Percentiles rank a stretch among this genome's conserved stretches.
phyloP scores from a whole-genome alignment of 37 sponge, comb jelly and placozoan genomes.

The Hexactinellida sp. region DNA sequence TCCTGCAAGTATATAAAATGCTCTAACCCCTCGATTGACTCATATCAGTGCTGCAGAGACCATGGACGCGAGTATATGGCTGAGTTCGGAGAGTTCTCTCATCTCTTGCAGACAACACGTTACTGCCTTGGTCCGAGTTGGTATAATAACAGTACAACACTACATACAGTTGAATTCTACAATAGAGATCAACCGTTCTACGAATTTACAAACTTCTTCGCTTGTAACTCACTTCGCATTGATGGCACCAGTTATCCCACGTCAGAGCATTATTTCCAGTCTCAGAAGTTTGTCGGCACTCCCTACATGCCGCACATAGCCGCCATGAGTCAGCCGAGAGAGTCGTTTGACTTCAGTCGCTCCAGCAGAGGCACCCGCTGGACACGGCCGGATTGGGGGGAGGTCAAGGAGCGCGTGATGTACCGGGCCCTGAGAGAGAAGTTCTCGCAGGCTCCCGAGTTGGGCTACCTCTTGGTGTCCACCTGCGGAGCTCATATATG shows the following conservation, averaged over 20 bases:
- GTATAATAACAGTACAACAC: not conserved
- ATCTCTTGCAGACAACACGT: not conserved
- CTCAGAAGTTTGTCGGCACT: slow-evolving; percentile 10
- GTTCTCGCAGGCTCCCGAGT: not conserved
- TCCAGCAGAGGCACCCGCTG: not conserved
- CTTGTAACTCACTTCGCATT: not conserved
- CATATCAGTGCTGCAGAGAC: not conserved
- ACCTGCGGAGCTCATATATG: not conserved
- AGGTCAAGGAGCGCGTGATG: not conserved
- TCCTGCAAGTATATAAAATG: not conserved
- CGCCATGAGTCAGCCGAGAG: not conserved
- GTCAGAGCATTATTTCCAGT: slow-evolving; percentile 17
- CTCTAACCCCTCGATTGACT: not conserved
- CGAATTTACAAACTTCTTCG: slow-evolving; percentile 3
- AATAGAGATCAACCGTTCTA: slow-evolving; percentile 6
- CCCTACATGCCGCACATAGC: not conserved
- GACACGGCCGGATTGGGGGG: not conserved
- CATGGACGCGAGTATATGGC: not conserved
- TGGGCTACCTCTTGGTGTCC: not conserved
- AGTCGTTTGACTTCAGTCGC: not conserved
- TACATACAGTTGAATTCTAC: not conserved
- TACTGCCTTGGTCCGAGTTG: not conserved
- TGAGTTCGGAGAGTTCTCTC: not conserved
- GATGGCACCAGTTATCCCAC: not conserved
- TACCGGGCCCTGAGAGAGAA: not conserved